Evolutionary conservation across 2,113 vertebrate species (phyloP).

Genomic region (Takifugu flavidus): DNA sequence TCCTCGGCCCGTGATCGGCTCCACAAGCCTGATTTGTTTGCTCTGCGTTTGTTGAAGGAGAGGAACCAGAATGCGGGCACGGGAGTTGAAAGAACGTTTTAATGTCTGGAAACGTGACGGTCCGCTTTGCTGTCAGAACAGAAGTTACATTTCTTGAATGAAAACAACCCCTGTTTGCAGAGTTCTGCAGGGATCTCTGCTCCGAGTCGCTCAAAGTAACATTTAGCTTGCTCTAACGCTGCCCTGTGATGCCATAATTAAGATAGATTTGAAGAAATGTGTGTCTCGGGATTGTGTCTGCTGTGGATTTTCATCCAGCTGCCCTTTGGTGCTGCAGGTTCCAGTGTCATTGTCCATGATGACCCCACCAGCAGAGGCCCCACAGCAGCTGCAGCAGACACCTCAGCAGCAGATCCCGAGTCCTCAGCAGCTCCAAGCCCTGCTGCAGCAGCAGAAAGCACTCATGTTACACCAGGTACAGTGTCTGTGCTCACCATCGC

Average conservation of each 20-base stretch:
- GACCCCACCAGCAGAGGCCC: constrained; percentile 73
- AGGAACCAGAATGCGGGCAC: no score
- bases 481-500: background rate
- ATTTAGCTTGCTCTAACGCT: background rate
- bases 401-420: constrained; percentile 70
- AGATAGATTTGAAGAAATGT: background rate
- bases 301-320: background rate
- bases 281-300: background rate
- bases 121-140: no score
- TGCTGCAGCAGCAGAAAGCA: constrained; percentile 78
- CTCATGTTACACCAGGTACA: constrained; percentile 78
- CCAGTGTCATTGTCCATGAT: constrained; percentile 68
- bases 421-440: constrained; percentile 75
- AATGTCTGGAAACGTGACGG: no score
- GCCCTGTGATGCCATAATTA: background rate
- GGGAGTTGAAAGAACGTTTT: no score
- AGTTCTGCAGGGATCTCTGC: background rate
- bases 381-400: constrained; percentile 67
- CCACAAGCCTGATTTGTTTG: no score
- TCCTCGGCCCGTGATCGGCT: background rate
- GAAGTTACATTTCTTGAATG: background rate
- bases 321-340: constrained; percentile 43
- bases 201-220: no score
- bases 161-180: background rate
- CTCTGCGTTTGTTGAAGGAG: no score